Percentiles rank a stretch among this genome's conserved stretches.
Evolutionary conservation across 2,888 invertebrate species (phyloP).

Genomic region (Xestia sexstrigata): DNA sequence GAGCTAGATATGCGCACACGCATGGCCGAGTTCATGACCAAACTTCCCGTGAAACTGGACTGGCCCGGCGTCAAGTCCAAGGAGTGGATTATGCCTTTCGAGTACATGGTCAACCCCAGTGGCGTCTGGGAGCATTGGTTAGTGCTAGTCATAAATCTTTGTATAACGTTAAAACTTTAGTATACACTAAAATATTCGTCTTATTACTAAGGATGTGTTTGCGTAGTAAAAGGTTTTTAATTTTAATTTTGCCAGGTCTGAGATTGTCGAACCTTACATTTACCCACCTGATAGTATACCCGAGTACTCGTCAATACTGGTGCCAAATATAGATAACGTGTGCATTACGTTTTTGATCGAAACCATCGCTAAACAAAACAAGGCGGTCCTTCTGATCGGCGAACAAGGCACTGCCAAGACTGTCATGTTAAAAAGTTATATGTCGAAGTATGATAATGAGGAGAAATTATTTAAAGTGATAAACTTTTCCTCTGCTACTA

Average conservation of each 20-base stretch:
- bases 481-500: conserved; percentile 97
- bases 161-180: background rate
- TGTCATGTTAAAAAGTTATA: conserved; percentile 96
- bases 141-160: conserved; percentile 40
- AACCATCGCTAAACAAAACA: conserved; percentile 94
- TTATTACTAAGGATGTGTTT: background rate
- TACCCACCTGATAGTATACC: conserved; percentile 94
- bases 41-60: conserved; percentile 92
- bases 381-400: conserved; percentile 96
- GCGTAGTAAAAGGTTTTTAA: background rate
- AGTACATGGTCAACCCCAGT: conserved; percentile 93
- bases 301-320: conserved; percentile 95
- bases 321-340: conserved; percentile 97
- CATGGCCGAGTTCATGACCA: conserved; percentile 93
- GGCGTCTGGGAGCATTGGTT: conserved; percentile 96
- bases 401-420: conserved; percentile 98
- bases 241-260: conserved; percentile 79
- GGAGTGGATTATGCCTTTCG: conserved; percentile 95
- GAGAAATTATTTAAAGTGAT: conserved; percentile 95
- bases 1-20: conserved; percentile 94
- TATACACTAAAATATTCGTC: too few relatives aligned
- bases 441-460: conserved; percentile 94
- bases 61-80: conserved; percentile 93
- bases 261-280: conserved; percentile 93
- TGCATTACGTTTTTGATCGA: conserved; percentile 96